Conservation (phyloP, 2,888 invertebrate species). For the Colletes collaris region DNA sequence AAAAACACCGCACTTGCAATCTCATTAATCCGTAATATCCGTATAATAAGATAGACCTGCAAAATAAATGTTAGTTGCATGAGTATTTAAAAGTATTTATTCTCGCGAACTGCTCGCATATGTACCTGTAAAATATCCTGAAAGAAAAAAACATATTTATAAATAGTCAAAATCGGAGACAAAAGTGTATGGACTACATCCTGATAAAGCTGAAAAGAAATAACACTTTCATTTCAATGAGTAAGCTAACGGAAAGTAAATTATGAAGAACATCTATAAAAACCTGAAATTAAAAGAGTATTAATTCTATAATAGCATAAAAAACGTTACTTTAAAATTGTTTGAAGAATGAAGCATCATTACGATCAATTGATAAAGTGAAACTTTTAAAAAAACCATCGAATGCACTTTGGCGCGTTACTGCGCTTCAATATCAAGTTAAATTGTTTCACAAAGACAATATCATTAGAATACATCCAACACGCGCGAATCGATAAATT, state of each 20-base stretch:
- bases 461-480: not conserved
- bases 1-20: no score
- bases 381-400: not conserved
- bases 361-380: not conserved
- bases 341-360: constrained; percentile 19
- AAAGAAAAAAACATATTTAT: not conserved
- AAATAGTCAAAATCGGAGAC: not conserved
- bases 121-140: constrained; percentile 2
- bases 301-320: not conserved
- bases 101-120: not conserved
- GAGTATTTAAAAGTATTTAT: not conserved
- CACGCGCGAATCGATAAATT: not conserved
- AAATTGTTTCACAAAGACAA: constrained; percentile 4
- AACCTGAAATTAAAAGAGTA: constrained; percentile 8
- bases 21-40: not conserved
- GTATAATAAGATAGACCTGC: not conserved
- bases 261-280: not conserved
- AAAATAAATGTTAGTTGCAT: constrained; percentile 3
- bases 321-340: not conserved
- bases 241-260: not conserved
- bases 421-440: not conserved
- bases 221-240: constrained; percentile 3
- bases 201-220: constrained; percentile 22
- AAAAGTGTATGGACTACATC: no score
- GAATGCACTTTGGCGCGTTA: not conserved